These are phyloP conservation scores for Drosophila tristis DNA, from an alignment of 1,140 invertebrate genomes.

Conservation along the genomic window DNA sequence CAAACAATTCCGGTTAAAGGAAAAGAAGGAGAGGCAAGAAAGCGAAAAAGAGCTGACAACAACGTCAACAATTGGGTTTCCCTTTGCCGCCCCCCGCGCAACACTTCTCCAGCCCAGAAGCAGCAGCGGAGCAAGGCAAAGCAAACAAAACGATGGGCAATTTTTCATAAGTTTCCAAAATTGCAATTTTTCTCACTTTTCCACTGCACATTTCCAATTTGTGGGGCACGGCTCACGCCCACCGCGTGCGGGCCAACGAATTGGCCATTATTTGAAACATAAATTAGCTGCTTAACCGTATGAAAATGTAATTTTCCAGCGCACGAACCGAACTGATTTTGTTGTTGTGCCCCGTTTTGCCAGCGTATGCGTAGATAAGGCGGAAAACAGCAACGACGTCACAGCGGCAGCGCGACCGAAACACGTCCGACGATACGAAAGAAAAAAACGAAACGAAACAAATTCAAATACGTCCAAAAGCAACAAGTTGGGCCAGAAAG, in stretches of 20 bases:
- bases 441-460: too few relatives aligned
- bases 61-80: conserved; percentile 50
- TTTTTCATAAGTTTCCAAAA: conserved; percentile 40
- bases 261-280: conserved; percentile 40
- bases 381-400: conserved; percentile 24
- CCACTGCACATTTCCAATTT: conserved; percentile 29
- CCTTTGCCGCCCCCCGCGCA: conserved; percentile 40
- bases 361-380: conserved; percentile 47
- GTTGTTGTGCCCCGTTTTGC: conserved; percentile 31
- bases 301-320: conserved; percentile 49
- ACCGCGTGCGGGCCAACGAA: conserved; percentile 33
- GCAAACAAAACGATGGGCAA: conserved; percentile 64
- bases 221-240: conserved; percentile 16
- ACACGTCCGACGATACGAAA: conserved; percentile 25
- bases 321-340: conserved; percentile 15
- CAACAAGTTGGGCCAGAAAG: conserved; percentile 34
- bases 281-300: conserved; percentile 38
- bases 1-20: conserved; percentile 60
- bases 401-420: conserved; percentile 9
- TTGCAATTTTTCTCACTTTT: conserved; percentile 51
- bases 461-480: conserved; percentile 3
- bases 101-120: conserved; percentile 28
- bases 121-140: conserved; percentile 33
- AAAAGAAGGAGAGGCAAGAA: conserved; percentile 39
- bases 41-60: conserved; percentile 34